A percentile compares a stretch with the other conserved stretches of the same genome.
phyloP scores from a whole-genome alignment of 2,113 vertebrate genomes.

The Hippoglossus stenolepis region DNA sequence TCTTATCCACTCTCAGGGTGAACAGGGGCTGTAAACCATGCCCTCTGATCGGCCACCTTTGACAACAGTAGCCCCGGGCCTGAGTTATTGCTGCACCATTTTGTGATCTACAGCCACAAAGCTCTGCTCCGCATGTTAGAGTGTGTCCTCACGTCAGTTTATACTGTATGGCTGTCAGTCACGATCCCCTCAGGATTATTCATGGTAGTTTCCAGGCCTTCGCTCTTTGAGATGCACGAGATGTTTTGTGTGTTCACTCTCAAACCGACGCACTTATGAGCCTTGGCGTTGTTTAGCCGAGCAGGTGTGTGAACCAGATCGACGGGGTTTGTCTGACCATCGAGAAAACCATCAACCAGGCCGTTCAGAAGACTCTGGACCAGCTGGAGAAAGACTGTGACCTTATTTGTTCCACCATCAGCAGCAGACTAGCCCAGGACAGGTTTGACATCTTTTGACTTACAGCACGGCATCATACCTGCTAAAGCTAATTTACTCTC shows the following conservation, averaged over 20 bases:
- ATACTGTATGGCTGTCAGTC: conserved; percentile 36
- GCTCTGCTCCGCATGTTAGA: conserved; percentile 19
- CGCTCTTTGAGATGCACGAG: not conserved
- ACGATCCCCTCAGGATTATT: conserved; percentile 33
- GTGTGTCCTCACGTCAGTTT: conserved; percentile 40
- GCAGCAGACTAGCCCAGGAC: conserved; percentile 76
- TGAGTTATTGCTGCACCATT: conserved; percentile 52
- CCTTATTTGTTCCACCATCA: conserved; percentile 79
- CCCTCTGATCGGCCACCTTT: conserved; percentile 40
- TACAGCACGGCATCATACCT: not conserved
- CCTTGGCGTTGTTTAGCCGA: conserved; percentile 70
- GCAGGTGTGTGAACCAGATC: conserved; percentile 85
- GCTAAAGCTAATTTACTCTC: not conserved
- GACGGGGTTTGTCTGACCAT: conserved; percentile 84
- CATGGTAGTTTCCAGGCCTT: conserved; percentile 21
- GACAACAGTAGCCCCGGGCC: conserved; percentile 36
- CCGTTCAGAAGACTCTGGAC: conserved; percentile 84
- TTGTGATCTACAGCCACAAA: conserved; percentile 57
- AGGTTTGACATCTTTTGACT: conserved; percentile 63
- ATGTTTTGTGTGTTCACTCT: not conserved
- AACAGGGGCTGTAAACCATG: conserved; percentile 47
- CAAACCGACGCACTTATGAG: not conserved
- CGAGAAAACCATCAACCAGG: conserved; percentile 86
- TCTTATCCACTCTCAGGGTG: conserved; percentile 24
- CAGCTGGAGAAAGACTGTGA: conserved; percentile 85